A percentile compares a stretch with the other conserved stretches of the same genome.
These are phyloP conservation scores for Gonatopus flavifemur DNA, from an alignment of 1,140 invertebrate species.

Conservation along the genomic window DNA sequence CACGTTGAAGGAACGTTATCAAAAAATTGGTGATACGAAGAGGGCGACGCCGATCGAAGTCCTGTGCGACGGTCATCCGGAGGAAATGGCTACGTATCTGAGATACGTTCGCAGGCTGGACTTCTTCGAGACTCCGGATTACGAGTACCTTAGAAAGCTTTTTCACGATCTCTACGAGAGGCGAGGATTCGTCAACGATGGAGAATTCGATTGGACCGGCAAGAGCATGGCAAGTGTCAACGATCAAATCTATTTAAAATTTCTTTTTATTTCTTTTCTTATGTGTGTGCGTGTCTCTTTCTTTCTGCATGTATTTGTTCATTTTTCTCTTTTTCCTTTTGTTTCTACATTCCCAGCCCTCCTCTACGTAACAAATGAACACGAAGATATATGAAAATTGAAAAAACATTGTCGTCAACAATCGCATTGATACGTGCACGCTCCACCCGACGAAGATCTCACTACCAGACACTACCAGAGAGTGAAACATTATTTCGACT, in stretches of 20 bases:
- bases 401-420: no score
- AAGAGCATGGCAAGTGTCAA: conserved; percentile 80
- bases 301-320: not conserved
- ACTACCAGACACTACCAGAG: no score
- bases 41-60: conserved; percentile 96
- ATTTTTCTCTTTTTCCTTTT: not conserved
- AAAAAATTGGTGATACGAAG: conserved; percentile 99
- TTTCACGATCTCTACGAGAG: conserved; percentile 94
- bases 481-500: no score
- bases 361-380: not conserved
- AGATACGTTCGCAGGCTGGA: conserved; percentile 96
- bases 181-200: conserved; percentile 90
- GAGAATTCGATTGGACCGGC: conserved; percentile 98
- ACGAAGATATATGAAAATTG: no score
- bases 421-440: no score
- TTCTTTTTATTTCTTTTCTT: not conserved
- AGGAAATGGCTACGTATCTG: conserved; percentile 96
- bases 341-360: not conserved
- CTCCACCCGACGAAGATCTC: no score
- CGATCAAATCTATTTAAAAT: conserved; percentile 8
- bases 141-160: conserved; percentile 95
- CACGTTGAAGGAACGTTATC: conserved; percentile 98
- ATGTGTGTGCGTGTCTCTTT: no score
- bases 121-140: conserved; percentile 99
- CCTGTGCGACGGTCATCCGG: conserved; percentile 96